phyloP scores from a whole-genome alignment of 92 coral and sea anemone species.

The Palythoa grandiflora region DNA sequence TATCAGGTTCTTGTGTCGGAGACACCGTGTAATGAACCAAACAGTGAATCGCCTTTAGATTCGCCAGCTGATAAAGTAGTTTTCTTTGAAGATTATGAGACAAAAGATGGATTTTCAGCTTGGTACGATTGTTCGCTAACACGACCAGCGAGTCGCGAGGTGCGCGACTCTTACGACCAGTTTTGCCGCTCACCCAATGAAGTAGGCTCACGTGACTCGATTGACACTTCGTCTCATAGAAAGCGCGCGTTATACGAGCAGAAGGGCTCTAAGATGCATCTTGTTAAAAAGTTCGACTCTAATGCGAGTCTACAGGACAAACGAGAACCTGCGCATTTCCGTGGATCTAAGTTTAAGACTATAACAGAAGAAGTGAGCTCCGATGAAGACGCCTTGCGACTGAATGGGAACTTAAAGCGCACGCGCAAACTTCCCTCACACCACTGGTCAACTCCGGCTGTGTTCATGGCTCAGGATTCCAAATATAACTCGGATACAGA shows the following conservation, averaged over 20 bases:
- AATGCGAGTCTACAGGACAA: slow-evolving; percentile 77
- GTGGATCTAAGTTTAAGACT: slow-evolving; percentile 71
- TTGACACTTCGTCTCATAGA: slow-evolving; percentile 65
- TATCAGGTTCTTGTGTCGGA: slow-evolving; percentile 46
- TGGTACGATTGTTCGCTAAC: slow-evolving; percentile 91
- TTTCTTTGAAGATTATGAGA: slow-evolving; percentile 74
- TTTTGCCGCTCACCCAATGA: slow-evolving; percentile 84
- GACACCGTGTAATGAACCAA: slow-evolving; percentile 59
- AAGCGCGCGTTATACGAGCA: slow-evolving; percentile 81
- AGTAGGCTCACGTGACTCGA: slow-evolving; percentile 91
- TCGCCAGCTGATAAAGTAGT: slow-evolving; percentile 69
- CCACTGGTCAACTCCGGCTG: slow-evolving; percentile 98
- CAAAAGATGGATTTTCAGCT: slow-evolving; percentile 73
- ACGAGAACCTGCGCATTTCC: slow-evolving; percentile 46
- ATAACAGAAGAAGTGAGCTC: slow-evolving; percentile 64
- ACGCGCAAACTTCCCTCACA: slow-evolving; percentile 75
- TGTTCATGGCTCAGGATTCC: slow-evolving; percentile 78
- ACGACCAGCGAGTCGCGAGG: slow-evolving; percentile 93
- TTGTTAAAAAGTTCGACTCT: slow-evolving; percentile 77
- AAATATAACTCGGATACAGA: slow-evolving; percentile 74
- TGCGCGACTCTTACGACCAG: slow-evolving; percentile 98
- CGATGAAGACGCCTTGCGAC: slow-evolving; percentile 67
- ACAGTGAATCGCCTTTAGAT: slow-evolving; percentile 42
- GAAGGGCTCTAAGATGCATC: slow-evolving; percentile 70
- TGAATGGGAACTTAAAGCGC: slow-evolving; percentile 59